Base-by-base conservation (phyloP, 1,140 invertebrate species). In the Brachionus koreanus region DNA sequence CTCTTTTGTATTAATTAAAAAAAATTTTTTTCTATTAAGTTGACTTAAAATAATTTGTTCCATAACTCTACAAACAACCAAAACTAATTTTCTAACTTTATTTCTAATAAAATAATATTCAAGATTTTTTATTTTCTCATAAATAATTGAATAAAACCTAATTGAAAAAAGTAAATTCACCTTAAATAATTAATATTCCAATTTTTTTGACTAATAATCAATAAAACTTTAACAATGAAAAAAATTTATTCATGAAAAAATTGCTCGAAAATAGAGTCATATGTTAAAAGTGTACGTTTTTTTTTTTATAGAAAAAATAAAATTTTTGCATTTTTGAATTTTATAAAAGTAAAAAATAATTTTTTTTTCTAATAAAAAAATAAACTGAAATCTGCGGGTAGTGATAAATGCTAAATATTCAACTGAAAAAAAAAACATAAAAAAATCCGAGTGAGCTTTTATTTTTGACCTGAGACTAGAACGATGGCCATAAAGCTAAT, bases 401-500 rank as follows among this genome's bases (percentile, higher is more conserved):
- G 49, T 19, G 49, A 57, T 57, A 57, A 57, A 57, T 16, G 19
- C 5, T 1, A 9, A 57, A 57, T 57, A 7, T 7, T 57, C 29
- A 29, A 29, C 29, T 2, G 3, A 29, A 29, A 29, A 1, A 29
- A 29, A 29, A 29, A 29, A 29, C 29, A 29, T 29, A 29, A 29
- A 29, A 29, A 29, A 29, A 29, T 57, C 49, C 49, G 49, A 57
- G 49, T 57, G 49, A 5, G 49, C 9, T 57, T 52, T 57, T 57
- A 57, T 57, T 57, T 57, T 57, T 57, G 49, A 57, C 49, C 49
- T 57, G 49, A 57, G 49, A 57, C 16, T 49, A 49, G 19, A 57
- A 57, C 49, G 49, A 57, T 57, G 19, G 49, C 49, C 49, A 57
- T 57, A 57, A 57, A 57, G 49, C 19, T 57, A 69, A 69, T 69